phyloP scores from a whole-genome alignment of 2,888 invertebrate species.

The Ophion obscuratus region DNA sequence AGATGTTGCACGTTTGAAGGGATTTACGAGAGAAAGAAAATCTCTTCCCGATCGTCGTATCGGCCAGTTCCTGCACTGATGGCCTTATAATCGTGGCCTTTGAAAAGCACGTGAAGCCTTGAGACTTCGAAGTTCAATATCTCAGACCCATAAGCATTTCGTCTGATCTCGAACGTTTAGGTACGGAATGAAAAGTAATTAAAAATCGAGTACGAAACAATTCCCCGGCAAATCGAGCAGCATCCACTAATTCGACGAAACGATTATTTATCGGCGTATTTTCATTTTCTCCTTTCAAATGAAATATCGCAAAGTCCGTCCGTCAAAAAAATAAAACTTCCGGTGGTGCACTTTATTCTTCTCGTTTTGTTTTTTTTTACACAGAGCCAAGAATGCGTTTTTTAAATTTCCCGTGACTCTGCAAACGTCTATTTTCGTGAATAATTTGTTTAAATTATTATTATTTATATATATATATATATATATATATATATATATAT shows the following conservation, averaged over 20 bases:
- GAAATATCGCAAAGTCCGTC: background rate
- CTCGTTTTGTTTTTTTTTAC: constrained; percentile 7
- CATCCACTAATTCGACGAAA: constrained; percentile 26
- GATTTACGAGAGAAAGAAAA: constrained; percentile 30
- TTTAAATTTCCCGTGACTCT: background rate
- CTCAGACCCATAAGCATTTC: constrained; percentile 30
- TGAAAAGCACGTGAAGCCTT: constrained; percentile 44
- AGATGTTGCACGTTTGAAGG: constrained; percentile 38
- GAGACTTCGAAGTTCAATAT: constrained; percentile 25
- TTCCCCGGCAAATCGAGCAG: constrained; percentile 5
- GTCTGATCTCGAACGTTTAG: constrained; percentile 6
- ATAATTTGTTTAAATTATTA: constrained; percentile 5
- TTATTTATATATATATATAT: background rate
- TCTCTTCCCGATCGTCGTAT: constrained; percentile 16
- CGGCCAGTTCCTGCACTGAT: constrained; percentile 15
- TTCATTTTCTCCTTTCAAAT: background rate
- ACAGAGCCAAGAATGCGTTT: background rate
- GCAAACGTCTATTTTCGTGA: background rate
- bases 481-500: background rate
- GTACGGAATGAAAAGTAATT: constrained; percentile 15
- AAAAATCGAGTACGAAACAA: background rate
- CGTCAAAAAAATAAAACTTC: background rate
- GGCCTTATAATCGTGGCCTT: constrained; percentile 33
- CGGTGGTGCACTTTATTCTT: background rate
- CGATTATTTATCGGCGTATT: background rate